These are phyloP conservation scores for Hedychridium roseum DNA, from an alignment of 2,888 invertebrate species.

Conservation along the genomic window DNA sequence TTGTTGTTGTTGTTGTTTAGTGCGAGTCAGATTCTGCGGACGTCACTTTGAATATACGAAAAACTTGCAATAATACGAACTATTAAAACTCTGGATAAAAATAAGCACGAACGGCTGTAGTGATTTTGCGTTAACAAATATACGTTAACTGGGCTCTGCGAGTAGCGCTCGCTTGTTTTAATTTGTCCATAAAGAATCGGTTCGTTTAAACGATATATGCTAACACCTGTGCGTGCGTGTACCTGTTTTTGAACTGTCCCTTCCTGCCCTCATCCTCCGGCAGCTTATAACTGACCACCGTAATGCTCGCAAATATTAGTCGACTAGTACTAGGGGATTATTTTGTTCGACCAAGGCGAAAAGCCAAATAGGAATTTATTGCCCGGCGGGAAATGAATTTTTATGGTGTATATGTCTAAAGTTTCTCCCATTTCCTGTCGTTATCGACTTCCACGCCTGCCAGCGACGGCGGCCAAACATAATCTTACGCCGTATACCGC, in stretches of 20 bases:
- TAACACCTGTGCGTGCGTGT: conserved; percentile 35
- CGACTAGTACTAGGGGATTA: conserved; percentile 28
- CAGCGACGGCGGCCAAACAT: too few species aligned
- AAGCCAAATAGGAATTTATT: conserved; percentile 43
- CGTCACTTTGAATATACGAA: too few species aligned
- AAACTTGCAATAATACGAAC: too few species aligned
- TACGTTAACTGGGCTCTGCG: conserved; percentile 27
- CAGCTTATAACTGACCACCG: too few species aligned
- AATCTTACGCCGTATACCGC: too few species aligned
- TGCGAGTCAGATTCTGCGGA: too few species aligned
- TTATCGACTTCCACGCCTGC: conserved; percentile 40
- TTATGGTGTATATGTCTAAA: conserved; percentile 50
- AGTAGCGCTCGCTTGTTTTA: conserved; percentile 42
- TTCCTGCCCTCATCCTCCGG: too few species aligned
- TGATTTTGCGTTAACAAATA: conserved; percentile 28
- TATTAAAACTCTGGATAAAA: too few species aligned
- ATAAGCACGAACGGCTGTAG: conserved; percentile 7
- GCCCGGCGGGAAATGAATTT: conserved; percentile 46
- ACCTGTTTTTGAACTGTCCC: conserved; percentile 3
- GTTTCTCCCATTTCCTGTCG: conserved; percentile 38
- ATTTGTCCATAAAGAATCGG: conserved; percentile 45
- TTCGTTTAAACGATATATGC: conserved; percentile 48
- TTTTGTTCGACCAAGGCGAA: conserved; percentile 33
- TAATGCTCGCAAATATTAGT: too few species aligned
- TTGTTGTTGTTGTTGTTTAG: too few species aligned